Base-by-base conservation (phyloP, 2,113 vertebrate genomes). In the Ammospiza caudacuta region DNA sequence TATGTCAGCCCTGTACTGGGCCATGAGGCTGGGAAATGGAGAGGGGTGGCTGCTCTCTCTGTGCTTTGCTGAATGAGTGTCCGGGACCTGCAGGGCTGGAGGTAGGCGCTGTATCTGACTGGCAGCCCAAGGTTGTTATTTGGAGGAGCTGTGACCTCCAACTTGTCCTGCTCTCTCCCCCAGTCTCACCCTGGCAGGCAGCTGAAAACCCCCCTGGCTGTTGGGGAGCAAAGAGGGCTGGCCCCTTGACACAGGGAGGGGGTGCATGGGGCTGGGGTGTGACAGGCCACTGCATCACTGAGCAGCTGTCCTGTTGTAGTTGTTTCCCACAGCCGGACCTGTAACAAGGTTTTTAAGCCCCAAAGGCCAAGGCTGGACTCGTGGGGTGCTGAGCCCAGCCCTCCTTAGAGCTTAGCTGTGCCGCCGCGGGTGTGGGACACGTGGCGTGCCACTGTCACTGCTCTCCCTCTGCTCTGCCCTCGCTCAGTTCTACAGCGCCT, bases 401-500 rank as follows among this genome's bases (percentile, higher is more conserved):
- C 49, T 68, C 28, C 75, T 35, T 78, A n/a, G 67, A 74, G 51
- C 68, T 78, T 79, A 74, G 61, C 59, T 3, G 17, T 15, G 63
- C 57, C 18, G 15, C 8, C 0, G 0, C 0, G 4, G 78, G 37
- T 0, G 1, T 0, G 12, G 44, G 70, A 58, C 14, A 10, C 0
- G 1, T 66, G 37, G 24, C 62, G 70, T 39, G 41, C 31, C 20
- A 4, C 16, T 67, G 57, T 70, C 75, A 74, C 76, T 13, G 7
- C 76, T 91, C 19, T 92, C 81, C 83, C 66, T 46, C 57, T 83
- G 12, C 70, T 93, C 61, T 82, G 70, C 61, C 73, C 76, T 33
- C 24, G 2, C 64, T 29, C 96, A 99, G 99, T 99, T 98, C 96
- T 99, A 99, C 98, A 99, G 98, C 22, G 98, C 99, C 24, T 99